Percentiles rank a stretch among this genome's conserved stretches.
Evolutionary conservation across 2,797 vertebrate species (phyloP).

Genomic region (Molothrus aeneus): DNA sequence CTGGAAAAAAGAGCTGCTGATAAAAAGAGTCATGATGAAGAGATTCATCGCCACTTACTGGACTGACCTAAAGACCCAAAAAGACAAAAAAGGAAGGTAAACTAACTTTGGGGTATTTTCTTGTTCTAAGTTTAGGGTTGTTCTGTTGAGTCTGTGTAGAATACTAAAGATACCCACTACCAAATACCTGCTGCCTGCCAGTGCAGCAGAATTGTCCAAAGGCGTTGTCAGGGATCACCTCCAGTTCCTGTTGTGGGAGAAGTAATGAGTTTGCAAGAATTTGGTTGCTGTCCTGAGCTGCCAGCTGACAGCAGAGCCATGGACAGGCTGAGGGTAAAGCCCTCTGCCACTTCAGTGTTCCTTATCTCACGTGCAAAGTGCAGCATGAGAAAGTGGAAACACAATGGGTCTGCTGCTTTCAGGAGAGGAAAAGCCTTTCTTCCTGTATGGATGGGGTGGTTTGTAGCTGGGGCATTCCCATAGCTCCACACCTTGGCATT

Average conservation of each 20-base stretch:
- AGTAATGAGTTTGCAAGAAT: background rate
- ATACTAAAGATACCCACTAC: background rate
- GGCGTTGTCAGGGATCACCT: background rate
- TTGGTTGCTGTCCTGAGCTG: background rate
- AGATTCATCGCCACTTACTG: background rate
- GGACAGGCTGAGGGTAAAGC: background rate
- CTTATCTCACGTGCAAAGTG: background rate
- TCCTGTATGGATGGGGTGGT: background rate
- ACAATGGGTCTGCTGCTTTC: background rate
- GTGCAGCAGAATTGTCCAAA: background rate
- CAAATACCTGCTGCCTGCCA: background rate
- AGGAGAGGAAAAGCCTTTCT: background rate
- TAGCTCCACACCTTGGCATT: background rate
- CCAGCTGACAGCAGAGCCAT: background rate
- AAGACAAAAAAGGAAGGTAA: background rate
- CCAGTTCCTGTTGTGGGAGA: background rate
- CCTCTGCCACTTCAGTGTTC: background rate
- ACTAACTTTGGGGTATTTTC: background rate
- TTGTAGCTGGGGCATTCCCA: background rate
- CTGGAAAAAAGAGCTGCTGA: background rate
- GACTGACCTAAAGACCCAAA: background rate
- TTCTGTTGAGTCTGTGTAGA: background rate
- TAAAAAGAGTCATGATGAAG: background rate
- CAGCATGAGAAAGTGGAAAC: background rate
- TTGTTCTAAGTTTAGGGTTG: background rate